These are phyloP conservation scores for Hydractinia symbiolongicarpus DNA, from an alignment of 30 jellyfish, hydroid and myxozoan species.

Conservation along the genomic window DNA sequence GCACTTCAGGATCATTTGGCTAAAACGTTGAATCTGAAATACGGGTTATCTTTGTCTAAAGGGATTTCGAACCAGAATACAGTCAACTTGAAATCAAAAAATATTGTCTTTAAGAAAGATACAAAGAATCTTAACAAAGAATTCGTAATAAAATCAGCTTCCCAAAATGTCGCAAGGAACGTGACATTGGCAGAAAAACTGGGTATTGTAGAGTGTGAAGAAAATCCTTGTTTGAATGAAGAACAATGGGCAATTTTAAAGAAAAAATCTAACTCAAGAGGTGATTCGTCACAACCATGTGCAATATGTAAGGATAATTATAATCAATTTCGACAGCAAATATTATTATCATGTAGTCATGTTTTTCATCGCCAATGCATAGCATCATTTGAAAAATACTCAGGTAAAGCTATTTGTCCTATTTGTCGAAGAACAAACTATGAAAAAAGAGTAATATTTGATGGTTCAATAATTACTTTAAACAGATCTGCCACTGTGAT, in stretches of 20 bases:
- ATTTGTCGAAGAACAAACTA: slow-evolving; percentile 13
- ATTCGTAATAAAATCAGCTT: not conserved
- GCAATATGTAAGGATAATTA: slow-evolving; percentile 23
- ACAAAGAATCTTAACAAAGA: not conserved
- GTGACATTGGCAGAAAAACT: slow-evolving; percentile 25
- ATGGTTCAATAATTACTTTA: slow-evolving; percentile 13
- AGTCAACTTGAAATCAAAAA: not conserved
- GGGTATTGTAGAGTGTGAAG: not conserved
- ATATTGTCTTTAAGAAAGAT: not conserved
- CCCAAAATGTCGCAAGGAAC: not conserved
- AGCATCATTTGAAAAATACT: slow-evolving; percentile 23
- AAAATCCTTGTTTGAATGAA: not conserved
- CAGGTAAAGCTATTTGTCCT: slow-evolving; percentile 19
- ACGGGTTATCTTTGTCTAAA: not conserved
- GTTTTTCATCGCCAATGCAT: slow-evolving; percentile 27
- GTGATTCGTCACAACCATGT: slow-evolving; percentile 20
- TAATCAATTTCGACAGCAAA: slow-evolving; percentile 12
- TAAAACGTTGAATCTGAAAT: slow-evolving; percentile 7
- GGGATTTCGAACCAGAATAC: not conserved
- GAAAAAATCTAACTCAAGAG: not conserved
- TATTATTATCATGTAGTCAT: slow-evolving; percentile 28
- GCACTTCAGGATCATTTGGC: slow-evolving; percentile 33
- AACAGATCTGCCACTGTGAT: slow-evolving; percentile 21
- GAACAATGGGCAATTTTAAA: slow-evolving; percentile 17
- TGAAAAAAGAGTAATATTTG: slow-evolving; percentile 35